Evolutionary conservation across 2,888 invertebrate species (phyloP).

Genomic region (Parnassius apollo): DNA sequence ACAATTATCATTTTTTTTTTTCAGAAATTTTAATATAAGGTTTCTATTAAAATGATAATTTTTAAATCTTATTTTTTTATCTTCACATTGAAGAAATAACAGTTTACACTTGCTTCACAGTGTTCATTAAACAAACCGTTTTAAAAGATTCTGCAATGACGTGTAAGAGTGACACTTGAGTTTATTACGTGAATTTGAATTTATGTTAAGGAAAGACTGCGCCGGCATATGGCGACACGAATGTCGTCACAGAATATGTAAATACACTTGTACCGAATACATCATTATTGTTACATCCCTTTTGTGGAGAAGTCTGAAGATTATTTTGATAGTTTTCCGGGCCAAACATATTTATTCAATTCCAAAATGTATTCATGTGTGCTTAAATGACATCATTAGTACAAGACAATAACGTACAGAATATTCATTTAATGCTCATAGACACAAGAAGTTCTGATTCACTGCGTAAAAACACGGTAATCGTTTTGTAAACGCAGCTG

Average conservation of each 20-base stretch:
- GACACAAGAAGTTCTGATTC: no score
- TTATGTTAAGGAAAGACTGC: conserved; percentile 3
- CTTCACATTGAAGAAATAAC: no score
- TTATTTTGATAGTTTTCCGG: conserved; percentile 4
- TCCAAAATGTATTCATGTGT: no score
- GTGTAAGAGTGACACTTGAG: background rate
- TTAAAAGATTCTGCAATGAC: background rate
- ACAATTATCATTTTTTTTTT: no score
- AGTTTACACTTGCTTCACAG: background rate
- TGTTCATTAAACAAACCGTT: background rate
- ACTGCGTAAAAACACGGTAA: no score
- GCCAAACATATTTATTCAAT: no score
- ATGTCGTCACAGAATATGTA: conserved; percentile 15
- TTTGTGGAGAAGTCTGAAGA: conserved; percentile 11
- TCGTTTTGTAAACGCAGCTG: background rate
- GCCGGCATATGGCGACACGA: background rate
- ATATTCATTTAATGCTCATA: no score
- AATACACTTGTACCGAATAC: conserved; percentile 2
- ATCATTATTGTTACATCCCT: conserved; percentile 4
- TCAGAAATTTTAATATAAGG: no score
- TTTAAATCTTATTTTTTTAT: no score
- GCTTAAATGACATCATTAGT: no score
- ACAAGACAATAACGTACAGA: no score
- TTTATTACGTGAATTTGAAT: conserved; percentile 15
- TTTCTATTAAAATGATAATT: no score